These are phyloP conservation scores for Bursaphelenchus mucronatus DNA, from an alignment of 1,140 invertebrate genomes.

Conservation along the genomic window DNA sequence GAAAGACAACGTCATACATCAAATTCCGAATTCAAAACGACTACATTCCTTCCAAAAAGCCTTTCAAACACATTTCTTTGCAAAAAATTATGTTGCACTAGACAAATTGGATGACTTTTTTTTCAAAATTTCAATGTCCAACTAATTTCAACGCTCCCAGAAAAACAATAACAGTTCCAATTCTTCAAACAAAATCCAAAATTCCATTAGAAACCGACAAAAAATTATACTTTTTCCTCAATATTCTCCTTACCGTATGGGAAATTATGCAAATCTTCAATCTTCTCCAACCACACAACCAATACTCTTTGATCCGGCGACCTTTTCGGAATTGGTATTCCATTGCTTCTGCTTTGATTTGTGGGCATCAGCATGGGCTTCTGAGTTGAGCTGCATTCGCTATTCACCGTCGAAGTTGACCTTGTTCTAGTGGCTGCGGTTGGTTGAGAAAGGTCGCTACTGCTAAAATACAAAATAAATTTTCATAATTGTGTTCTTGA, in stretches of 20 bases:
- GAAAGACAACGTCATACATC: too few species aligned
- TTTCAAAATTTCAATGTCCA: too few species aligned
- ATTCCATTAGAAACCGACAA: not conserved
- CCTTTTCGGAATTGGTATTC: slow-evolving; percentile 21
- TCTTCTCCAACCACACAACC: slow-evolving; percentile 44
- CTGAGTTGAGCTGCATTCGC: slow-evolving; percentile 6
- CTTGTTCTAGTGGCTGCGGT: slow-evolving; percentile 12
- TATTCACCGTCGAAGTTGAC: slow-evolving; percentile 27
- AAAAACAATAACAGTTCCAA: too few species aligned
- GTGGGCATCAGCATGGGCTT: not conserved
- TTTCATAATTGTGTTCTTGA: not conserved
- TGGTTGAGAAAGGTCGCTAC: slow-evolving; percentile 14
- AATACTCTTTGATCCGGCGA: slow-evolving; percentile 38
- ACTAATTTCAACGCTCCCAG: too few species aligned
- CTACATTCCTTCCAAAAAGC: too few species aligned
- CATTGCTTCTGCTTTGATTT: not conserved
- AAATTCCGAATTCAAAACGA: too few species aligned
- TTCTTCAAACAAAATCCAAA: too few species aligned
- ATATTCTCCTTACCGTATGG: slow-evolving; percentile 26
- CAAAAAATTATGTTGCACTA: not conserved
- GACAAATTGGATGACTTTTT: not conserved
- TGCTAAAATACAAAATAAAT: slow-evolving; percentile 4
- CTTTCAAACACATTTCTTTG: too few species aligned
- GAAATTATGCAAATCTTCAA: slow-evolving; percentile 42
- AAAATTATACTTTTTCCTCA: not conserved